Conservation (phyloP, 2,888 invertebrate genomes). For the Megaustenia siamemsis region DNA sequence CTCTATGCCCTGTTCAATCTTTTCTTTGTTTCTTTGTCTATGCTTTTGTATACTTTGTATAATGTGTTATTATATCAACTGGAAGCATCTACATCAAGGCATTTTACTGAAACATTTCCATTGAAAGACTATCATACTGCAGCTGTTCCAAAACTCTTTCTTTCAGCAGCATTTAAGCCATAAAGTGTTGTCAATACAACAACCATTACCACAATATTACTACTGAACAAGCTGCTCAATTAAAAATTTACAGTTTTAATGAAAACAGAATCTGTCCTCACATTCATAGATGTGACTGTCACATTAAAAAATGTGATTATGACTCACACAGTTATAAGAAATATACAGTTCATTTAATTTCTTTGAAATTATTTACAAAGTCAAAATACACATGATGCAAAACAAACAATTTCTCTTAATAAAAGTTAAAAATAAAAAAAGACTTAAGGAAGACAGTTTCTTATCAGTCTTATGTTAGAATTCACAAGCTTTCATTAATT, state of each 20-base stretch:
- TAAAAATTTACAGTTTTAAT: not conserved
- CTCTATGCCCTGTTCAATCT: no score
- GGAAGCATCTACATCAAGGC: no score
- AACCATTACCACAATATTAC: no score
- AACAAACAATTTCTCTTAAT: not conserved
- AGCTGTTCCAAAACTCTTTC: no score
- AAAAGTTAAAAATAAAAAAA: not conserved
- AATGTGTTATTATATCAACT: no score
- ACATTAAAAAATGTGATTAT: not conserved
- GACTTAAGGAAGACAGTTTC: constrained; percentile 23
- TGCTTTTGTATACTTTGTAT: no score
- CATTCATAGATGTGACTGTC: not conserved
- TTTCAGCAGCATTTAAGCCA: no score
- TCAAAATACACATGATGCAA: not conserved
- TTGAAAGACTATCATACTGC: no score
- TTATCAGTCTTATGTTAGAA: not conserved
- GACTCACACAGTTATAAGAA: not conserved
- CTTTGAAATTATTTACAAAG: constrained; percentile 1
- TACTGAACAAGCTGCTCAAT: not conserved
- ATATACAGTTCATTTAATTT: constrained; percentile 9
- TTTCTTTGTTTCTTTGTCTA: no score
- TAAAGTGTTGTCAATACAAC: no score
- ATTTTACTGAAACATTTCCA: no score
- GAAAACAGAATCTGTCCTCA: not conserved
- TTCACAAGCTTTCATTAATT: constrained; percentile 13